phyloP scores from a whole-genome alignment of 1,140 invertebrate species.

The Drosophila athabasca region DNA sequence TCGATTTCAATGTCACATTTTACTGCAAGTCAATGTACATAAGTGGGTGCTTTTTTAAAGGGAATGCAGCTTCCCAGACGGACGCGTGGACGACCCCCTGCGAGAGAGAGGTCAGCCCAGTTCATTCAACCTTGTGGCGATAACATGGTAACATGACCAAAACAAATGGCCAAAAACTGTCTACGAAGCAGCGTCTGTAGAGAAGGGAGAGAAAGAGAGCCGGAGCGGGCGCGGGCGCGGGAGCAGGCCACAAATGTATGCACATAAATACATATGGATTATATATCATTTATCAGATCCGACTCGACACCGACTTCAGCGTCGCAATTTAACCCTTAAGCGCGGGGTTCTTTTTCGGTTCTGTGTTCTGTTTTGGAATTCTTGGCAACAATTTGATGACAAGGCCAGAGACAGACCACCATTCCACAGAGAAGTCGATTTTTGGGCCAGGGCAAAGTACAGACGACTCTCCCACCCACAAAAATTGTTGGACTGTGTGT shows the following conservation, averaged over 20 bases:
- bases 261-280: conserved; percentile 32
- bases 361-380: conserved; percentile 14
- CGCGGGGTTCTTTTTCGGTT: not conserved
- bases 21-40: conserved; percentile 5
- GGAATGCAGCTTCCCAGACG: not conserved
- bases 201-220: not conserved
- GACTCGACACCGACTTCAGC: conserved; percentile 1
- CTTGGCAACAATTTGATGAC: not conserved
- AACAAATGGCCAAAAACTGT: conserved; percentile 60
- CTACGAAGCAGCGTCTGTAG: conserved; percentile 55
- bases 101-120: conserved; percentile 34
- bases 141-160: conserved; percentile 49
- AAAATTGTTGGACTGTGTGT: conserved; percentile 32
- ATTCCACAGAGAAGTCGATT: conserved; percentile 1
- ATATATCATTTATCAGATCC: conserved; percentile 17
- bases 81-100: not conserved
- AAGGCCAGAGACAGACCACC: not conserved
- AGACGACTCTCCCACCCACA: conserved; percentile 8
- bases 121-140: conserved; percentile 62
- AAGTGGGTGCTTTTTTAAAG: conserved; percentile 24
- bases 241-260: conserved; percentile 24
- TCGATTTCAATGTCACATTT: conserved; percentile 2
- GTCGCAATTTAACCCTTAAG: conserved; percentile 18
- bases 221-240: no score
- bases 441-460: conserved; percentile 39